Conservation (phyloP, 2,888 invertebrate genomes). For the Tortricodes alternella region DNA sequence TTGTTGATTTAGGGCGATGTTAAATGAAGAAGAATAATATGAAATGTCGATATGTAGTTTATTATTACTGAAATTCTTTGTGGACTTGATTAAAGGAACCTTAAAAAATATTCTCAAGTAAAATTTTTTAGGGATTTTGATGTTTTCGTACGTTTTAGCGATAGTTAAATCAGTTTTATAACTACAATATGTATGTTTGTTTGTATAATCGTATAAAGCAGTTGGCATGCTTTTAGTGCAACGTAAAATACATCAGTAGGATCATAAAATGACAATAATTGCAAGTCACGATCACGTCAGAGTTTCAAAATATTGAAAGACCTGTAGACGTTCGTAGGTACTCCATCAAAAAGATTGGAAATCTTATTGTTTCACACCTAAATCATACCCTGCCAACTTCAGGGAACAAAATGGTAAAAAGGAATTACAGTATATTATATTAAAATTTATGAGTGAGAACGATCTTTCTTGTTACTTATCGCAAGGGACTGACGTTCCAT, state of each 20-base stretch:
- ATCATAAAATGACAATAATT: background rate
- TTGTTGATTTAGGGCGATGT: background rate
- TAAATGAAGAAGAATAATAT: background rate
- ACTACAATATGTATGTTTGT: background rate
- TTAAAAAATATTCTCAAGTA: too few species aligned
- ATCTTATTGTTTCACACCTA: background rate
- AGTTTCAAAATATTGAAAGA: conserved; percentile 1
- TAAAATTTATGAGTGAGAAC: conserved; percentile 11
- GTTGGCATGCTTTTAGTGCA: background rate
- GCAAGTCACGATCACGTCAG: background rate
- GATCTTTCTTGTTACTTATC: conserved; percentile 1
- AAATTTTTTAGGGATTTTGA: too few species aligned
- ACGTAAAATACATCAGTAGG: background rate
- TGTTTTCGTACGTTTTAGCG: too few species aligned
- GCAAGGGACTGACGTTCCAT: background rate
- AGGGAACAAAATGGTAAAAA: conserved; percentile 1
- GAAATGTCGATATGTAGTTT: background rate
- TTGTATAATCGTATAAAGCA: background rate
- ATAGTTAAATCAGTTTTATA: too few species aligned
- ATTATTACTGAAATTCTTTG: too few species aligned
- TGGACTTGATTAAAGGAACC: too few species aligned
- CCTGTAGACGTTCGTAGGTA: background rate
- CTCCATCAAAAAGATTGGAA: conserved; percentile 3
- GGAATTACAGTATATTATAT: background rate
- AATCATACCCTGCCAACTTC: conserved; percentile 1